Percentiles rank a stretch among this genome's conserved stretches.
Evolutionary conservation across 1,140 invertebrate genomes (phyloP).

Genomic region (Drusus annulatus): DNA sequence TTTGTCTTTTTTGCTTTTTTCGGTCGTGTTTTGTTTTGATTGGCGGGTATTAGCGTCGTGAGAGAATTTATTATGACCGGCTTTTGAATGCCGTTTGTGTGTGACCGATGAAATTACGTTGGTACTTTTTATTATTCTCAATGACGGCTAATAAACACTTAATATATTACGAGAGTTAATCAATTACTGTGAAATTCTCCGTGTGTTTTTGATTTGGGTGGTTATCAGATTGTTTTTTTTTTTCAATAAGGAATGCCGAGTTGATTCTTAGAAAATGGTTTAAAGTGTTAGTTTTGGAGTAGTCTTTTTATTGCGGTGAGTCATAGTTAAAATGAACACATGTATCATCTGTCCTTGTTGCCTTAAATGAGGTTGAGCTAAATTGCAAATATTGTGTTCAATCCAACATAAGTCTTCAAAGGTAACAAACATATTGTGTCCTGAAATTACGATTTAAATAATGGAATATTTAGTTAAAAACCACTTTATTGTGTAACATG

Average conservation of each 20-base stretch:
- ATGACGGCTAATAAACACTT: conserved; percentile 6
- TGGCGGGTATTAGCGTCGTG: conserved; percentile 37
- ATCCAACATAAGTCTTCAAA: no score
- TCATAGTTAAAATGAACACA: no score
- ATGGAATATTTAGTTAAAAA: no score
- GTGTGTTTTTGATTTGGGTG: background rate
- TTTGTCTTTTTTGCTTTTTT: conserved; percentile 28
- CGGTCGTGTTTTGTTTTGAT: conserved; percentile 43
- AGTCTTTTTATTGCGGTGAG: no score
- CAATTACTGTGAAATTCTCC: background rate
- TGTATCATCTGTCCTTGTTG: no score
- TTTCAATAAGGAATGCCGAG: background rate
- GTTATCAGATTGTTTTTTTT: background rate
- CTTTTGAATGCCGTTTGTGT: background rate
- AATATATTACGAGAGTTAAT: background rate
- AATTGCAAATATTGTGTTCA: no score
- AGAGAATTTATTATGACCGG: conserved; percentile 28
- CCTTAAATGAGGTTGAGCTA: no score
- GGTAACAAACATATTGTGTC: no score
- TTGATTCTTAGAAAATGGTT: no score
- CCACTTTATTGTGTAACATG: no score
- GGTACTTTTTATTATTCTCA: background rate
- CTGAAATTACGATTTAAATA: no score
- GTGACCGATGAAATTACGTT: background rate
- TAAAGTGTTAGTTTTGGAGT: no score